Conservation (phyloP, 2,113 vertebrate genomes). For the Pteruthius melanotis region DNA sequence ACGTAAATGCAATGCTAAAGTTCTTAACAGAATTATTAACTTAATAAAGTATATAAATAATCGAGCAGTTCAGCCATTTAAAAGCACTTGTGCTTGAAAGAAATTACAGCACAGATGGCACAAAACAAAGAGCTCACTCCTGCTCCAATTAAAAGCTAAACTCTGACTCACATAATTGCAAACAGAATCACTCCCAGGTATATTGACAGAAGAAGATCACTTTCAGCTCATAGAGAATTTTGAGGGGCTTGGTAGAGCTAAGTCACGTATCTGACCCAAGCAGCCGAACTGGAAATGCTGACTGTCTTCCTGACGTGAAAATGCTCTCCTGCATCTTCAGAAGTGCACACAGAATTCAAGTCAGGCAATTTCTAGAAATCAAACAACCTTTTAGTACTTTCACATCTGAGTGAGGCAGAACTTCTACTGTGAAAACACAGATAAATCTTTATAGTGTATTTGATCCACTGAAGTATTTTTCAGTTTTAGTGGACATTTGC, state of each 20-base stretch:
- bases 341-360: neutral
- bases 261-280: neutral
- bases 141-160: constrained; percentile 40
- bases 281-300: constrained; percentile 29
- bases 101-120: constrained; percentile 31
- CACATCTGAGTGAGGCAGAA: neutral
- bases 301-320: neutral
- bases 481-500: neutral
- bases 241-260: neutral
- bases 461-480: neutral
- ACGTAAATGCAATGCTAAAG: neutral
- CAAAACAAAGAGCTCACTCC: constrained; percentile 25
- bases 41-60: constrained; percentile 30
- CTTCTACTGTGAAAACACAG: neutral
- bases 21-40: neutral
- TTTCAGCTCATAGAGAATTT: neutral
- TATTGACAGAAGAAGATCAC: neutral
- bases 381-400: neutral
- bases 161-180: constrained; percentile 6
- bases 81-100: constrained; percentile 18
- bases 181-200: constrained; percentile 8
- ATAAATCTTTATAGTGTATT: neutral
- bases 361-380: constrained; percentile 9
- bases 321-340: neutral
- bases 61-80: neutral